A percentile compares a stretch with the other conserved stretches of the same genome.
These are phyloP conservation scores for Harpagoxenus sublaevis DNA, from an alignment of 2,888 invertebrate genomes.

Conservation along the genomic window DNA sequence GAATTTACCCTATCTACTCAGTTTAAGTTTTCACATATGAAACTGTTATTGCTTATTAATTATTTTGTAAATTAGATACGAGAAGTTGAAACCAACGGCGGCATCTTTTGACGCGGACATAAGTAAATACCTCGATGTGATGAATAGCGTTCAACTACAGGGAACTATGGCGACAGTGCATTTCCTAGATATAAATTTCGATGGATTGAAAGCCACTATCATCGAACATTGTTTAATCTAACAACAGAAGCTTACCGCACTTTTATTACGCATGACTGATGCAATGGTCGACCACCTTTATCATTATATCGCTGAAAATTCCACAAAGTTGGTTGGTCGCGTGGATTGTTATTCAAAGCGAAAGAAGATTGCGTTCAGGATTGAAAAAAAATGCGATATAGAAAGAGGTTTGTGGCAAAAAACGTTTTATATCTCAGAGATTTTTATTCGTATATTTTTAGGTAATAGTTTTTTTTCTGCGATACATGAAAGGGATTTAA, in stretches of 20 bases:
- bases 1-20: background rate
- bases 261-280: slow-evolving; percentile 90
- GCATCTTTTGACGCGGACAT: slow-evolving; percentile 94
- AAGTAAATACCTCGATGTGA: slow-evolving; percentile 92
- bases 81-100: slow-evolving; percentile 90
- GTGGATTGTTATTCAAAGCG: slow-evolving; percentile 2
- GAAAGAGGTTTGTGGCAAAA: background rate
- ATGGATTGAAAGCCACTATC: slow-evolving; percentile 92
- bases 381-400: slow-evolving; percentile 3
- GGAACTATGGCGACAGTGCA: slow-evolving; percentile 93
- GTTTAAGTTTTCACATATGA: background rate
- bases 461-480: background rate
- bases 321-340: slow-evolving; percentile 84
- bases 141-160: slow-evolving; percentile 93
- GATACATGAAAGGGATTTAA: background rate
- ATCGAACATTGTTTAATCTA: slow-evolving; percentile 93
- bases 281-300: slow-evolving; percentile 89
- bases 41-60: background rate
- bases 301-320: slow-evolving; percentile 88
- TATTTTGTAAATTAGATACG: slow-evolving; percentile 85
- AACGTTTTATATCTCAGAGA: slow-evolving; percentile 4
- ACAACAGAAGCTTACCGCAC: slow-evolving; percentile 92
- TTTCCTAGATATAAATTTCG: slow-evolving; percentile 93
- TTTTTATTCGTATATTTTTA: slow-evolving; percentile 4
- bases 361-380: background rate